Evolutionary conservation across 2,797 vertebrate genomes (phyloP), one percentile per base, ranked within the genome.

Genomic region (Malurus splendens): DNA sequence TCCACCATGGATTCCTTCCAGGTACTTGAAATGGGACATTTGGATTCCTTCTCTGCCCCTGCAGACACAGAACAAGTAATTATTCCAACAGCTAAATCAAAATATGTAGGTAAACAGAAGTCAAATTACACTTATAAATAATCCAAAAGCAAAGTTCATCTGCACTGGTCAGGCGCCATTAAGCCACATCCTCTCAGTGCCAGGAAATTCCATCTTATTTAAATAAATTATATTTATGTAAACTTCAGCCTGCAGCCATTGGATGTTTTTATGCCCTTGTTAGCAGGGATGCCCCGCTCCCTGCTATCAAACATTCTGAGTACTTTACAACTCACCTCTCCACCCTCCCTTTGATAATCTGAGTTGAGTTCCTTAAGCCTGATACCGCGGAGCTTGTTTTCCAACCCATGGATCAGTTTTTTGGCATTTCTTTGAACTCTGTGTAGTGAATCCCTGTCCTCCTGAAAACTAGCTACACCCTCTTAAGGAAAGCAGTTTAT

Each of bases 291-390:
- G 76, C 65, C 61, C 77, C 83, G 47, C 54, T 86, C 42, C 36
- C 57, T 57, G 45, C 24, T 81, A 90, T 89, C 87, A 93, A 87
- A 90, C 55, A 89, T 90, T 67, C 24, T 42, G 54, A 71, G 39
- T 12, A 54, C 39, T 28, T 92, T 87, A 50, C 76, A 86, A 6
- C 80, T 82, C 87, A 86, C 80, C 47, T 89, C 66, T 83, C 47
- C 66, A 14, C 47, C 74, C 84, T 81, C 30, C 7, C 73, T 92
- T 89, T 90, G 85, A 90, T 85, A 92, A 82, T 77, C 52, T 56
- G 83, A 79, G 38, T 62, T 80, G 57, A 92, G 50, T 47, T 90
- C 54, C 82, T 94, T 86, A 87, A 92, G 36, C 15, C 39, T 78
- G 61, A 18, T 68, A 42, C 47, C 0, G 0, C 30, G 64, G 36